Conservation (phyloP, 2,797 vertebrate genomes). For the Sarcophilus harrisii region DNA sequence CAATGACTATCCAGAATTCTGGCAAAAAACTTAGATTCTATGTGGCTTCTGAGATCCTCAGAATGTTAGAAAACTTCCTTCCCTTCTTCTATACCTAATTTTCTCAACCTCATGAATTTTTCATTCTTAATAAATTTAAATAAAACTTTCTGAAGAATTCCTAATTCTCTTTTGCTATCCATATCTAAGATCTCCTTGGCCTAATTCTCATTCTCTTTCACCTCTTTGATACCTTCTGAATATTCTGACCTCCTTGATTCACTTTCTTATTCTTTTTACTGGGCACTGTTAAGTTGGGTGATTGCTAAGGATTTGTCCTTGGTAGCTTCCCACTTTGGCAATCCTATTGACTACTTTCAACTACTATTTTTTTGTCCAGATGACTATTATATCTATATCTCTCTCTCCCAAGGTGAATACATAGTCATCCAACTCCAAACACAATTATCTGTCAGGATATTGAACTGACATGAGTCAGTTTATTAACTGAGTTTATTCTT, state of each 20-base stretch:
- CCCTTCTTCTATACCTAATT: neutral
- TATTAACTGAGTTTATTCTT: neutral
- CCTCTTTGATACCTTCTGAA: neutral
- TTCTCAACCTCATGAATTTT: neutral
- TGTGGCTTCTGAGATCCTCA: neutral
- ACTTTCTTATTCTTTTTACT: neutral
- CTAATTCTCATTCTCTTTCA: neutral
- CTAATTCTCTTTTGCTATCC: neutral
- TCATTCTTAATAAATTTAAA: neutral
- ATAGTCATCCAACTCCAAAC: neutral
- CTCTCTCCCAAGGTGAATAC: neutral
- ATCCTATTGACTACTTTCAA: neutral
- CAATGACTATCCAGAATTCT: neutral
- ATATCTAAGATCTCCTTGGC: neutral
- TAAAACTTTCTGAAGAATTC: neutral
- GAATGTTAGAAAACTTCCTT: neutral
- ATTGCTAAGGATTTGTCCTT: neutral
- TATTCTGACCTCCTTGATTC: neutral
- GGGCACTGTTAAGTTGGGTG: neutral
- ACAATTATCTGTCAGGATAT: neutral
- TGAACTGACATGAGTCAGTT: neutral
- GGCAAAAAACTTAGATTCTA: neutral
- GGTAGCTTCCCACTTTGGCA: neutral
- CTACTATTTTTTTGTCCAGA: neutral
- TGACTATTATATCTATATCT: neutral